A percentile compares a stretch with the other conserved stretches of the same genome.
These are phyloP conservation scores for Papilio xuthus DNA, from an alignment of 1,140 invertebrate species.

Conservation along the genomic window DNA sequence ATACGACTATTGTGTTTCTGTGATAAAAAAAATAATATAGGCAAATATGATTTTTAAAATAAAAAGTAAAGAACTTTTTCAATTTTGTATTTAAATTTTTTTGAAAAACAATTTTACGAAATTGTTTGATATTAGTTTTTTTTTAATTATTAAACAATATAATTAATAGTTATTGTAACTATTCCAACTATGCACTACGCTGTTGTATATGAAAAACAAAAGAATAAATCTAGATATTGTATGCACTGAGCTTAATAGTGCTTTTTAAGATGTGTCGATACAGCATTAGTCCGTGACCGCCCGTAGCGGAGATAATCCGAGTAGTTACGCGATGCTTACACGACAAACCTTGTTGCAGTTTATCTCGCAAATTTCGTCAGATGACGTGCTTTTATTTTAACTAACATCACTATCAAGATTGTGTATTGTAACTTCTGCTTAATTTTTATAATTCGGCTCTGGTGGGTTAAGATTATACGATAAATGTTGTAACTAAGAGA, in stretches of 20 bases:
- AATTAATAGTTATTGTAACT: too few species aligned
- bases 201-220: not conserved
- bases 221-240: slow-evolving; percentile 15
- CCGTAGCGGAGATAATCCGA: slow-evolving; percentile 1
- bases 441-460: not conserved
- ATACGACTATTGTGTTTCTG: not conserved
- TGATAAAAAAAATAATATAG: not conserved
- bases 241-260: slow-evolving; percentile 6
- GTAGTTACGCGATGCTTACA: slow-evolving; percentile 25
- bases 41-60: too few species aligned
- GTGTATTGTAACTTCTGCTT: not conserved
- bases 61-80: too few species aligned
- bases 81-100: too few species aligned
- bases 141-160: too few species aligned
- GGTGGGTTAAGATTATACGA: not conserved
- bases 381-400: not conserved
- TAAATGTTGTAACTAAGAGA: not conserved
- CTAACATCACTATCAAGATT: not conserved
- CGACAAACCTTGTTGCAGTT: not conserved
- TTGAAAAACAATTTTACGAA: too few species aligned
- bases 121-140: too few species aligned
- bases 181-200: too few species aligned
- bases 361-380: slow-evolving; percentile 7
- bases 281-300: slow-evolving; percentile 28
- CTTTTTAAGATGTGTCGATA: slow-evolving; percentile 18